phyloP scores from a whole-genome alignment of 2,797 vertebrate species.

The Thalassophryne amazonica region DNA sequence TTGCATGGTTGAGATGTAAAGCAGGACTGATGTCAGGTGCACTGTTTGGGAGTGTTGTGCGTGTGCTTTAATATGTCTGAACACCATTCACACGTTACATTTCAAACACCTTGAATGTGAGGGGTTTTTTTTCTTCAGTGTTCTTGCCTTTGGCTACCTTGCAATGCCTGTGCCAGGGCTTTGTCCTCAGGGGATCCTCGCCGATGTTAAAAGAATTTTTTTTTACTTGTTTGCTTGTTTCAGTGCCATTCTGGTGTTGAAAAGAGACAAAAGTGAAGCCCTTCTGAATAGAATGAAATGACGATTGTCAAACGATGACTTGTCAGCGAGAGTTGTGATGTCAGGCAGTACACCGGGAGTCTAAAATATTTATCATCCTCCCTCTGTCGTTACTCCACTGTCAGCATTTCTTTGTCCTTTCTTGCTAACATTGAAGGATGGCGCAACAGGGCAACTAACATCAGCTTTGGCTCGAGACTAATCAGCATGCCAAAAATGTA shows the following conservation, averaged over 20 bases:
- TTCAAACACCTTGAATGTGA: no score
- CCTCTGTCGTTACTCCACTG: constrained; percentile 19
- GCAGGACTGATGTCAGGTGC: no score
- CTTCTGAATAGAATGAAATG: constrained; percentile 3
- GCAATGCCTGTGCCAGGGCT: constrained; percentile 35
- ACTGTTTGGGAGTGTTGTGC: no score
- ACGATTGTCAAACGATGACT: no score
- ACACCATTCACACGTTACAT: no score
- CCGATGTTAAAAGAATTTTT: constrained; percentile 4
- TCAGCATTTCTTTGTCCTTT: constrained; percentile 21
- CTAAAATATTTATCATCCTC: constrained; percentile 61
- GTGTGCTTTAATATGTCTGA: no score
- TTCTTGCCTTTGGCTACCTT: not conserved
- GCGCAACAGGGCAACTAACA: constrained; percentile 3
- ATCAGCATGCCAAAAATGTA: no score
- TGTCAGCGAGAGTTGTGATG: constrained; percentile 10
- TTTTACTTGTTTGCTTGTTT: constrained; percentile 15
- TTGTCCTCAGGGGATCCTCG: constrained; percentile 19
- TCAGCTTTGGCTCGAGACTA: not conserved
- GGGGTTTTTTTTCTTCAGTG: no score
- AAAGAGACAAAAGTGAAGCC: constrained; percentile 7
- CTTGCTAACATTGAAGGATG: constrained; percentile 3
- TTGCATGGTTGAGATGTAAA: no score
- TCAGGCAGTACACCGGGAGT: constrained; percentile 12
- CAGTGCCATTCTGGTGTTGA: constrained; percentile 11